Base-by-base conservation (phyloP, 2,797 vertebrate genomes). In the Nothura maculosa region DNA sequence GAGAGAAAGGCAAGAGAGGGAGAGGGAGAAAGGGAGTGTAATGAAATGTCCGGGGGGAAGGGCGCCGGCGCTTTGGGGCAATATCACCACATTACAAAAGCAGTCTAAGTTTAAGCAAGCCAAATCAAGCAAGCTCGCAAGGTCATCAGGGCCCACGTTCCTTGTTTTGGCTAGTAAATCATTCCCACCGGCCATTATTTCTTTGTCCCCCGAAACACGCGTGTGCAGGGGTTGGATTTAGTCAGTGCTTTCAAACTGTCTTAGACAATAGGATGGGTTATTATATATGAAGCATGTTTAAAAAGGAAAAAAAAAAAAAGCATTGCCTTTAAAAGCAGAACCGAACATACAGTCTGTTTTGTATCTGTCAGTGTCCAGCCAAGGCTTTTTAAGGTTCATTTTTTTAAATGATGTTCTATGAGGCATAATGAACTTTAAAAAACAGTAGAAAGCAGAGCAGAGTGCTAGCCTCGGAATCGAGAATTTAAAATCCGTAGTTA, bases 401-500 rank as follows among this genome's bases (percentile, higher is more conserved):
- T 89, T 83, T 68, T 63, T 7, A 14, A 68, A 70, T 28, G 52
- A 69, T 48, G 52, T 9, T 64, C 54, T 34, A 48, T 48, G 47
- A 86, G 38, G 62, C 75, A 82, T 58, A 94, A 87, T 82, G 88
- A 91, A 85, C 90, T 91, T 93, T 92, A 78, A 80, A 93, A 96
- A 87, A 68, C 85, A 81, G 36, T 9, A 75, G 89, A 81, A 89
- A 95, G 85, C 85, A 81, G 94, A 93, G 90, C 93, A 87, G 68
- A 68, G 42, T 67, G 91, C 93, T 92, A 85, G 78, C 73, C 75
- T 75, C 74, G 74, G 72, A 93, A 87, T n/a, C 3, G 17, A 91
- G 67, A 94, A 81, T 84, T 93, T 84, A 64, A 97, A 96, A 94
- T 66, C 86, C 73, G 90, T 93, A 92, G 90, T 94, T 94, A 87